A percentile compares a stretch with the other conserved stretches of the same genome.
phyloP scores from a whole-genome alignment of 2,888 invertebrate genomes.

The Andrena dorsata region DNA sequence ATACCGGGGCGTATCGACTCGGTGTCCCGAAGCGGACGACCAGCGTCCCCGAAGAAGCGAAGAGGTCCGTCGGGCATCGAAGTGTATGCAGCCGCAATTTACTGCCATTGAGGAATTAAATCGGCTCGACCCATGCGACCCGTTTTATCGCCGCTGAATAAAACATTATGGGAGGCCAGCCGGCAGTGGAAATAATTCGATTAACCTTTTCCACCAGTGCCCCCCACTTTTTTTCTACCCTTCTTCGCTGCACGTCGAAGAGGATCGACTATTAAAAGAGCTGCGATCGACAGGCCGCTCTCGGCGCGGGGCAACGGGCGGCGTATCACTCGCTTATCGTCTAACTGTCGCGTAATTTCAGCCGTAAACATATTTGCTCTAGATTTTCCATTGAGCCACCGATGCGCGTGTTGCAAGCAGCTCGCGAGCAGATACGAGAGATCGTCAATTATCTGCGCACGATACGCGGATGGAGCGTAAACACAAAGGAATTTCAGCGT shows the following conservation, averaged over 20 bases:
- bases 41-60: slow-evolving; percentile 30
- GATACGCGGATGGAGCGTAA: slow-evolving; percentile 1
- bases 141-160: slow-evolving; percentile 68
- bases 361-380: slow-evolving; percentile 38
- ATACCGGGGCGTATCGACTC: slow-evolving; percentile 39
- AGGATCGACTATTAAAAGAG: not conserved
- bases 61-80: not conserved
- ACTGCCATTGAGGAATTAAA: slow-evolving; percentile 58
- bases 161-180: slow-evolving; percentile 60
- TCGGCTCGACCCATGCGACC: slow-evolving; percentile 62
- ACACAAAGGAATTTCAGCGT: not conserved
- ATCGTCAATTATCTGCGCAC: not conserved
- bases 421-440: not conserved
- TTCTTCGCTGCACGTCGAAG: not conserved
- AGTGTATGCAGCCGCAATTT: slow-evolving; percentile 54
- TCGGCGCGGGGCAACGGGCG: not conserved
- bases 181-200: slow-evolving; percentile 49
- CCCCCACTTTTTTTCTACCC: not conserved
- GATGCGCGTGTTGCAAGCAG: not conserved
- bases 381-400: slow-evolving; percentile 33
- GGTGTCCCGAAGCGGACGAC: slow-evolving; percentile 52
- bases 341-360: not conserved
- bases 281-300: slow-evolving; percentile 5
- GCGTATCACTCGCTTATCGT: not conserved
- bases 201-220: slow-evolving; percentile 31